phyloP scores from a whole-genome alignment of 2,113 vertebrate species.

The Sapayoa aenigma region DNA sequence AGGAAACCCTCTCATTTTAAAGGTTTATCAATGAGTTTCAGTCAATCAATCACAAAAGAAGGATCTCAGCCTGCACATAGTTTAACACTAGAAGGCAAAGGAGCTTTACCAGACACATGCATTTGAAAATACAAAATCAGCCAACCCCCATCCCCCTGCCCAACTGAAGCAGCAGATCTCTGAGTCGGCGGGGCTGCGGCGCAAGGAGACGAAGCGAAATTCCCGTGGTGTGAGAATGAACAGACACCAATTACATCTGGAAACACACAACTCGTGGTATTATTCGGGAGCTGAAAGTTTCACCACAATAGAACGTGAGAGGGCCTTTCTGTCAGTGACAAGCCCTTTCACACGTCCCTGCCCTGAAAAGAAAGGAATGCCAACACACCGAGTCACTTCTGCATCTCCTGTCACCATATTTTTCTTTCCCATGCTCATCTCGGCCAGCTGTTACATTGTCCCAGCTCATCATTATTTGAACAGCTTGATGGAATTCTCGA shows the following conservation, averaged over 20 bases:
- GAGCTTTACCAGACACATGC: neutral
- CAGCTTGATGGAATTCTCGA: constrained; percentile 50
- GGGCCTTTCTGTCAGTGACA: constrained; percentile 70
- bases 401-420: constrained; percentile 52
- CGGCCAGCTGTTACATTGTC: constrained; percentile 70
- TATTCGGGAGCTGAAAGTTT: constrained; percentile 43
- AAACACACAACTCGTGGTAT: neutral
- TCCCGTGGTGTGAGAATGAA: constrained; percentile 46
- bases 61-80: neutral
- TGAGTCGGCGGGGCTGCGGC: neutral
- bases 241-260: neutral
- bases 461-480: constrained; percentile 70
- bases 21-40: neutral
- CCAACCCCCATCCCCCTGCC: neutral
- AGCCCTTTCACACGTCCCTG: constrained; percentile 67
- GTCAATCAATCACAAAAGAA: neutral
- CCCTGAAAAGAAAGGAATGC: constrained; percentile 67
- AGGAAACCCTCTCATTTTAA: neutral
- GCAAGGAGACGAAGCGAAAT: neutral
- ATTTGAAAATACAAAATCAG: neutral
- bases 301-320: constrained; percentile 70
- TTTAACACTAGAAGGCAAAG: neutral
- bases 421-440: constrained; percentile 72
- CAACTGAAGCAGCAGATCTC: neutral
- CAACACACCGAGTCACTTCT: neutral